Evolutionary conservation across 2,113 vertebrate species (phyloP).

Genomic region (Rhineura floridana): DNA sequence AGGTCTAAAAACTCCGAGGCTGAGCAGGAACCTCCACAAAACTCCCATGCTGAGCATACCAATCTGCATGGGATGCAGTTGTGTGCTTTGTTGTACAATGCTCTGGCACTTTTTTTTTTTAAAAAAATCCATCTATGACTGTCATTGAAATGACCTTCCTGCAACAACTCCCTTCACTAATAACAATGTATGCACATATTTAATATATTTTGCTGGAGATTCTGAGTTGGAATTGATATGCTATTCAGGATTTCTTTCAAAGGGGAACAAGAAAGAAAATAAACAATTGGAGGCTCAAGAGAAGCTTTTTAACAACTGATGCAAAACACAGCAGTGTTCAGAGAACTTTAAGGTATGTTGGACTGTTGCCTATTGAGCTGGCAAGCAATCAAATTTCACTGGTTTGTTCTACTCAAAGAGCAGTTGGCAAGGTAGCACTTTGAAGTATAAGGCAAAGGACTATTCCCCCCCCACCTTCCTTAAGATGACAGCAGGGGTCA

Average conservation of each 20-base stretch:
- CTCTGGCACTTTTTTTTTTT: too few relatives aligned
- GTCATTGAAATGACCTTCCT: too few relatives aligned
- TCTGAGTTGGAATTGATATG: neutral
- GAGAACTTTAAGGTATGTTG: neutral
- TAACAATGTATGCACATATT: neutral
- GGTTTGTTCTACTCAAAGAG: neutral
- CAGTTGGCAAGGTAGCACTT: neutral
- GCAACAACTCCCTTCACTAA: too few relatives aligned
- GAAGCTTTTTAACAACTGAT: neutral
- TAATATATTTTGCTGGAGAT: neutral
- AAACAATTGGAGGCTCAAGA: neutral
- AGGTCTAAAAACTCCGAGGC: too few relatives aligned
- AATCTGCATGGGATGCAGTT: neutral
- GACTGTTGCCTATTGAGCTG: neutral
- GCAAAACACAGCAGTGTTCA: neutral
- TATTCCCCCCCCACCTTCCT: neutral
- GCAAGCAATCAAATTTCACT: neutral
- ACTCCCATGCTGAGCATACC: too few relatives aligned
- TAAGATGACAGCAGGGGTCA: neutral
- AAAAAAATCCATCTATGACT: too few relatives aligned
- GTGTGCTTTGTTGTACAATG: neutral
- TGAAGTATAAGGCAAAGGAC: neutral
- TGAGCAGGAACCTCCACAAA: too few relatives aligned
- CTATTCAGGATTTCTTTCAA: neutral
- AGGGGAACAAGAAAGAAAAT: constrained; percentile 16